phyloP scores from a whole-genome alignment of 2,113 vertebrate species.

The Romanogobio albipinnatus region DNA sequence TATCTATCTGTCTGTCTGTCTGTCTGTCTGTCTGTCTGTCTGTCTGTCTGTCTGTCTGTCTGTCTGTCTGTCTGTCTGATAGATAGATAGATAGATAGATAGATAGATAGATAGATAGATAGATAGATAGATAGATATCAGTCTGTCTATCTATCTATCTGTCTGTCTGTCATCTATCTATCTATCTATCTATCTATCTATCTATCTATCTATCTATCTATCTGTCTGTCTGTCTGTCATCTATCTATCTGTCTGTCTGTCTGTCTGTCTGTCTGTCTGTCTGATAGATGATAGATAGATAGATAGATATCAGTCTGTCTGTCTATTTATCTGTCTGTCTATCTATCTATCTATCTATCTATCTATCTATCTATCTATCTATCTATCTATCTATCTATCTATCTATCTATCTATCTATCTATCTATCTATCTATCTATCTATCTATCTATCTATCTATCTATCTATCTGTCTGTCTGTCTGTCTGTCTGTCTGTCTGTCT shows the following conservation, averaged over 20 bases:
- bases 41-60: background rate
- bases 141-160: background rate
- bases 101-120: too few relatives aligned
- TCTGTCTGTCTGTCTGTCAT: background rate
- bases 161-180: too few relatives aligned
- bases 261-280: too few relatives aligned
- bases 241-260: too few relatives aligned
- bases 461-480: background rate
- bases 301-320: too few relatives aligned
- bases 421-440: background rate
- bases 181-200: background rate
- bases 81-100: too few relatives aligned
- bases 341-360: too few relatives aligned
- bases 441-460: background rate
- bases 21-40: background rate
- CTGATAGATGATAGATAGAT: too few relatives aligned
- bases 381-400: background rate
- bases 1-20: too few relatives aligned
- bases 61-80: too few relatives aligned
- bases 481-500: background rate
- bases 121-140: too few relatives aligned
- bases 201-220: background rate
- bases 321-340: background rate
- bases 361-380: background rate
- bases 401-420: background rate